Conservation (phyloP, 30 jellyfish, hydroid and myxozoan species). For the Pelagia noctiluca region DNA sequence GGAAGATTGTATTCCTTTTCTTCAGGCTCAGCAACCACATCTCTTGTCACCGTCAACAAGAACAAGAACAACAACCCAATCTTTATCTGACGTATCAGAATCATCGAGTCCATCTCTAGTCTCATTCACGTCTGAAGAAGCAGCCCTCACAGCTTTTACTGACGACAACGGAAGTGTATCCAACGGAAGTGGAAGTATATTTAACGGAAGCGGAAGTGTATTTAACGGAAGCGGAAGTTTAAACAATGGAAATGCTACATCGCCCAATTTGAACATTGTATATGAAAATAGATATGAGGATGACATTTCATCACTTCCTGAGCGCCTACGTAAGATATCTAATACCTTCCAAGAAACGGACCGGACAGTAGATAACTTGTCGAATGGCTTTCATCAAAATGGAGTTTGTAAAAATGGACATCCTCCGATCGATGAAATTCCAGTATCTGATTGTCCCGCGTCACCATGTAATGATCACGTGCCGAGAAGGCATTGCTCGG, state of each 20-base stretch:
- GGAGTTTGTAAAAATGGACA: constrained; percentile 31
- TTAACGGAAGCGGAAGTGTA: constrained; percentile 17
- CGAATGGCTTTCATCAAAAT: neutral
- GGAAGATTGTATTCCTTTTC: neutral
- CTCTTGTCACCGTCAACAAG: constrained; percentile 6
- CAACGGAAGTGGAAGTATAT: too few relatives aligned
- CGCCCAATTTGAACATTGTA: too few relatives aligned
- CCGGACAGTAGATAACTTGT: neutral
- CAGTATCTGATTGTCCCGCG: neutral
- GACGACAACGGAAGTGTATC: too few relatives aligned
- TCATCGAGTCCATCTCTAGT: constrained; percentile 46
- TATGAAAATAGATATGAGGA: constrained; percentile 35
- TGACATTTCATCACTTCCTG: constrained; percentile 36
- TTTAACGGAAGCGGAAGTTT: constrained; percentile 65
- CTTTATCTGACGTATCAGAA: constrained; percentile 42
- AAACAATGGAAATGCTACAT: too few relatives aligned
- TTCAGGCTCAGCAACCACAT: neutral
- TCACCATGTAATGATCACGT: neutral
- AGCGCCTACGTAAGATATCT: constrained; percentile 26
- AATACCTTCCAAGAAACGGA: constrained; percentile 16
- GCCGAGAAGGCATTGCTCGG: constrained; percentile 23
- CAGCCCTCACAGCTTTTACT: constrained; percentile 24
- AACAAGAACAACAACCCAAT: neutral
- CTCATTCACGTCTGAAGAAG: constrained; percentile 43
- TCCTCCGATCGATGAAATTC: neutral